phyloP scores from a whole-genome alignment of 2,113 vertebrate genomes.

The Trematocara macrostoma region DNA sequence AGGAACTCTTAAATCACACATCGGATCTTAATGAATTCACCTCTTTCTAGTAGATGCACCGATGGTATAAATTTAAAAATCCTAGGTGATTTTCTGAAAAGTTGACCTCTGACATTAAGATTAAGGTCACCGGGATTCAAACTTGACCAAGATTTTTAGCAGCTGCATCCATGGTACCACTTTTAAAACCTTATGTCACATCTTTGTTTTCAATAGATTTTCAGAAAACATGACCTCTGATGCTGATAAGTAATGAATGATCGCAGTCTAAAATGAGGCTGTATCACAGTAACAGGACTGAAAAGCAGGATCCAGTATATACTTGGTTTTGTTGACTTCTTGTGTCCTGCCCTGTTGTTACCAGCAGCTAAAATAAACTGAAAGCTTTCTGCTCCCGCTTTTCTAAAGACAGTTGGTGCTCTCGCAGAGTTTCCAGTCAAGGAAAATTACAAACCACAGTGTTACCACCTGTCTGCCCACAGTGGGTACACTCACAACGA shows the following conservation, averaged over 20 bases:
- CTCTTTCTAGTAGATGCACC: not conserved
- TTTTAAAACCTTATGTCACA: not conserved
- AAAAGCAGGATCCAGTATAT: not conserved
- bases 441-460: slow-evolving; percentile 3
- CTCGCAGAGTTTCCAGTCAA: not conserved
- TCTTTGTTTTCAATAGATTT: not conserved
- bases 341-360: not conserved
- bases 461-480: not conserved
- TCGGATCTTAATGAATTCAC: not conserved
- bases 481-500: not conserved
- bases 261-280: not conserved
- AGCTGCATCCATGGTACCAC: not conserved
- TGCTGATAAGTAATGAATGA: not conserved
- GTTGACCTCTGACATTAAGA: not conserved
- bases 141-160: not conserved
- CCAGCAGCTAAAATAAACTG: not conserved
- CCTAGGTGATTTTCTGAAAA: not conserved
- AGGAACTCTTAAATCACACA: not conserved
- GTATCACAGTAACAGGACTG: not conserved
- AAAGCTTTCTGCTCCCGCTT: not conserved
- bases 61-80: not conserved
- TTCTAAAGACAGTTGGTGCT: not conserved
- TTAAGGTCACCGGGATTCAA: not conserved
- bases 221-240: not conserved
- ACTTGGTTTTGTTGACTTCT: not conserved